Base-by-base conservation (phyloP, 2,888 invertebrate genomes). In the Linyphia triangularis region DNA sequence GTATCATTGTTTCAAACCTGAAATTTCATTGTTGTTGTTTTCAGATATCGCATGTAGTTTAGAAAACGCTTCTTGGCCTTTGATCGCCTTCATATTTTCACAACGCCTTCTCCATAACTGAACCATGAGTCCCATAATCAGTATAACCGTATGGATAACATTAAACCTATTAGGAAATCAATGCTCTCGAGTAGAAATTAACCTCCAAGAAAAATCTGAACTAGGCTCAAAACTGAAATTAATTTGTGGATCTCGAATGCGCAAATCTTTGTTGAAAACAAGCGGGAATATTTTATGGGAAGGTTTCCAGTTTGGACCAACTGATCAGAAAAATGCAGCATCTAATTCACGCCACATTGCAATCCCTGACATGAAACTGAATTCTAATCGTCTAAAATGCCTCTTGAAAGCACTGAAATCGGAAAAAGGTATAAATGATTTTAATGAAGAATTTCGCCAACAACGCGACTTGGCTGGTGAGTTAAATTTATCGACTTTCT, bases 401-500 rank as follows among this genome's bases (percentile, higher is more conserved):
- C 40, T 63, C n/a, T 63, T 77, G 7, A 13, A 57, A 26, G 51
- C 51, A n/a, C 16, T 51, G 51, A 26, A 13, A 1, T 77, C 63
- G 10, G 24, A 4, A 0, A 19, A 4, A 3, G 3, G 6, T 3
- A 0, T 7, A 19, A 19, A 19, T 33, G 13, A 61, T 26, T n/a
- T n/a, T n/a, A n/a, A n/a, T n/a, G 28, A 24, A 7, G 33, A 63
- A 24, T 16, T 10, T 26, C 61, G 77, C 4, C 6, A 13, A 9
- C 6, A 33, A 1, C 22, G 77, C 6, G 63, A 77, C 37, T n/a
- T 63, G n/a, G 40, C 61, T 26, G 77, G 77, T 77, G 40, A 57
- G 65, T 28, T 5, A 51, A 1, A 51, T 19, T n/a, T n/a, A 19
- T 19, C 19, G 19, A 6, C n/a, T 19, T 13, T 5, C 13, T 16